Conservation (phyloP, 2,888 invertebrate species). For the Altica lythri region DNA sequence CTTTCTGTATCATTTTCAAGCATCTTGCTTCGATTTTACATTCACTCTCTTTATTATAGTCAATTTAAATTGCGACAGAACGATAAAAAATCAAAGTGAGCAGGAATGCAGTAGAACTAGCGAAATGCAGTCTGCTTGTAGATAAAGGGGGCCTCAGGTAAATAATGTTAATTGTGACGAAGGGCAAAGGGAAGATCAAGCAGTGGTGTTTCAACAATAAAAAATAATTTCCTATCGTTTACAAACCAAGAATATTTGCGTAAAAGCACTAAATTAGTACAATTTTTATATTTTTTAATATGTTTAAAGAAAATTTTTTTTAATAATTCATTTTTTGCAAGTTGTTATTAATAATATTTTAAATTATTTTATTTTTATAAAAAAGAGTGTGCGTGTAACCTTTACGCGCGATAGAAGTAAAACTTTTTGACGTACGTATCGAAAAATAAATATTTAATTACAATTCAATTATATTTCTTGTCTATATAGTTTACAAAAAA, state of each 20-base stretch:
- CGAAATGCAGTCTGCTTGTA: conserved; percentile 42
- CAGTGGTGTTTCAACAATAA: conserved; percentile 16
- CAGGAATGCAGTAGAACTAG: conserved; percentile 44
- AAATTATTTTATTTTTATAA: too few relatives aligned
- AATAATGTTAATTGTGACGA: conserved; percentile 42
- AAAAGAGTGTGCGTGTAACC: too few relatives aligned
- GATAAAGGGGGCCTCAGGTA: conserved; percentile 36
- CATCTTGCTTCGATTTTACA: conserved; percentile 35
- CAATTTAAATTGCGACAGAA: conserved; percentile 37
- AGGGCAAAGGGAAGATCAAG: conserved; percentile 30
- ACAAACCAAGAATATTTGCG: background rate
- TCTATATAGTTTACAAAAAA: too few relatives aligned
- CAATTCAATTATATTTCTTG: too few relatives aligned
- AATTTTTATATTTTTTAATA: too few relatives aligned
- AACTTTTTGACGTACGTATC: too few relatives aligned
- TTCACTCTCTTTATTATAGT: conserved; percentile 36
- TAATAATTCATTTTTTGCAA: too few relatives aligned
- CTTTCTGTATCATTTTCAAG: conserved; percentile 19
- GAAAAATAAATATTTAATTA: too few relatives aligned
- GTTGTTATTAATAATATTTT: too few relatives aligned
- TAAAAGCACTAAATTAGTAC: background rate
- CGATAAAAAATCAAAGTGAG: conserved; percentile 37
- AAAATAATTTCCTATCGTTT: background rate
- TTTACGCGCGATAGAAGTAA: too few relatives aligned
- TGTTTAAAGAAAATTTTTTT: too few relatives aligned